Conservation (phyloP, 2,888 invertebrate species). For the Dryobotodes eremita region DNA sequence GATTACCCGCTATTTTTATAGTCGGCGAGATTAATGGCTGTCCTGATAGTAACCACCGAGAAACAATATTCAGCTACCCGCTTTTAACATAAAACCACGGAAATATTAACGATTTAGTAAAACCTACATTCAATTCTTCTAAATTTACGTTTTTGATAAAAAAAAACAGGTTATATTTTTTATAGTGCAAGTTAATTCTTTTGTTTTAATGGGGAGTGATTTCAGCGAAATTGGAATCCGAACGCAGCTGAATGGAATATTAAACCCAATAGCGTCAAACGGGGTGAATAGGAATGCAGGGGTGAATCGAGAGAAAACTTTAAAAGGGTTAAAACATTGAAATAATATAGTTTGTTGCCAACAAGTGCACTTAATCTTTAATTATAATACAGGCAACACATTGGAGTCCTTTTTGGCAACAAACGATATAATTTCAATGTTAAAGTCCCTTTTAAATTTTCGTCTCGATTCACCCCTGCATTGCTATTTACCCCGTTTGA, state of each 20-base stretch:
- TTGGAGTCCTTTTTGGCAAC: too few species aligned
- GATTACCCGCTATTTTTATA: conserved; percentile 55
- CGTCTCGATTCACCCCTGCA: too few species aligned
- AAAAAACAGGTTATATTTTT: background rate
- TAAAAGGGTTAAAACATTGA: too few species aligned
- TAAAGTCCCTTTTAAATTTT: too few species aligned
- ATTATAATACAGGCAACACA: too few species aligned
- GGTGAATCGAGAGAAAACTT: too few species aligned
- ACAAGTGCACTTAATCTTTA: too few species aligned
- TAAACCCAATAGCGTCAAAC: too few species aligned
- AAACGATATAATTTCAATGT: too few species aligned
- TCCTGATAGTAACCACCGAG: conserved; percentile 28
- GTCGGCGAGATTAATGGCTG: conserved; percentile 59
- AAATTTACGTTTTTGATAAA: background rate
- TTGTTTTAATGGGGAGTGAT: background rate
- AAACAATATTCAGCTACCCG: conserved; percentile 49
- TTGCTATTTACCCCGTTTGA: too few species aligned
- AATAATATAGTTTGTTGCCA: too few species aligned
- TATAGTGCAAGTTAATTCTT: background rate
- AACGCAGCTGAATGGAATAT: background rate
- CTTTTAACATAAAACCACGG: conserved; percentile 33
- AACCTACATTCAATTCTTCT: conserved; percentile 5
- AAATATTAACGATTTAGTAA: conserved; percentile 34
- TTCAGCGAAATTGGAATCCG: background rate
- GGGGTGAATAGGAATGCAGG: too few species aligned